Conservation (phyloP, 2,113 vertebrate species). For the Ciconia boyciana region DNA sequence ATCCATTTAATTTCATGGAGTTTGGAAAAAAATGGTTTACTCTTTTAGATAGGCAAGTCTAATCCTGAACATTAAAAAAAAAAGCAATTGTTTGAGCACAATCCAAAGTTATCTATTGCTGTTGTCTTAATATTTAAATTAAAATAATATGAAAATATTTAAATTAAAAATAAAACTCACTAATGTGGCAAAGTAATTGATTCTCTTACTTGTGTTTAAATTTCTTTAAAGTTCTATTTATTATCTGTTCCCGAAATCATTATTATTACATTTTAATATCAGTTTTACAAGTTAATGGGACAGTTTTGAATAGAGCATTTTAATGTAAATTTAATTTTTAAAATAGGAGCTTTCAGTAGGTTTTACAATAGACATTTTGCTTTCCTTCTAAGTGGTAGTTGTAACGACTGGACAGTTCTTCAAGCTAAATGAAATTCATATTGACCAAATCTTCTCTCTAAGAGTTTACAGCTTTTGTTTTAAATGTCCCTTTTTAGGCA, state of each 20-base stretch:
- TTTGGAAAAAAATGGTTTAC: neutral
- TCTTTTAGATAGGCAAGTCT: neutral
- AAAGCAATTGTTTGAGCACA: neutral
- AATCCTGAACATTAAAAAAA: neutral
- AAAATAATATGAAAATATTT: neutral
- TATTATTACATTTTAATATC: neutral
- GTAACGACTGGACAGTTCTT: neutral
- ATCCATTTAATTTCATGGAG: neutral
- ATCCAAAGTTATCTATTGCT: neutral
- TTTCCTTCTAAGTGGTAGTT: neutral
- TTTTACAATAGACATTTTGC: neutral
- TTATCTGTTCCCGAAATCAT: neutral
- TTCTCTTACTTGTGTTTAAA: neutral
- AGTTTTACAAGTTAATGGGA: neutral
- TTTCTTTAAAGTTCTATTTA: neutral
- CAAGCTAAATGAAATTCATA: neutral
- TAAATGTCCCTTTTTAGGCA: slow-evolving; percentile 77
- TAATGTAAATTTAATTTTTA: neutral
- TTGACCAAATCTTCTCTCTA: neutral
- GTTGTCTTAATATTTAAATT: neutral
- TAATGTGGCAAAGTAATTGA: neutral
- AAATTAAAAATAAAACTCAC: neutral
- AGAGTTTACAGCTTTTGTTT: neutral
- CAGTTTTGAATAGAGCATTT: neutral
- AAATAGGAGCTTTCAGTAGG: neutral